A percentile compares a stretch with the other conserved stretches of the same genome.
Conservation (phyloP, 2,113 vertebrate genomes). For the Erpornis zantholeuca region DNA sequence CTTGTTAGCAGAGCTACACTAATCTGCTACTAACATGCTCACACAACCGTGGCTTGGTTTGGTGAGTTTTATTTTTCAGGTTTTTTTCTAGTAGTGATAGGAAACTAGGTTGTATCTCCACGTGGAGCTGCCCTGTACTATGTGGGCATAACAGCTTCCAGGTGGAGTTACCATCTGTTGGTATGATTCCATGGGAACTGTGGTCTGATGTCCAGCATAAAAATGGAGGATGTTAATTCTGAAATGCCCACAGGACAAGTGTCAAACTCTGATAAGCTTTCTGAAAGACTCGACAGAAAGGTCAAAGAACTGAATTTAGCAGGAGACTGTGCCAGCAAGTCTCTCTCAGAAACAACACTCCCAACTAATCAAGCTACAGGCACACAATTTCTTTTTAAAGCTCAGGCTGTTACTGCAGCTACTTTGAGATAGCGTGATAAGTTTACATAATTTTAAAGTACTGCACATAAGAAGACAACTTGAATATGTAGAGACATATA, state of each 20-base stretch:
- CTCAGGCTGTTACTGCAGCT: neutral
- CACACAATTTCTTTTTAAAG: neutral
- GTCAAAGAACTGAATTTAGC: neutral
- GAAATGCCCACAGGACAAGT: neutral
- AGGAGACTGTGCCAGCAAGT: neutral
- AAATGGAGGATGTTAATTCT: neutral
- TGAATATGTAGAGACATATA: neutral
- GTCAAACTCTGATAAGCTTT: neutral
- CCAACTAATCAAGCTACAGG: neutral
- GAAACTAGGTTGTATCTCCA: neutral
- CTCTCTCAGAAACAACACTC: neutral
- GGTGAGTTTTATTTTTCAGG: accelerated
- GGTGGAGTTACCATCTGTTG: neutral
- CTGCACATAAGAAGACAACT: neutral
- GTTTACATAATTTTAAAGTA: neutral
- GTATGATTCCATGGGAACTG: neutral
- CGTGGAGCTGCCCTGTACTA: neutral
- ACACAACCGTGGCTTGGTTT: neutral
- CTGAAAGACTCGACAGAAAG: neutral
- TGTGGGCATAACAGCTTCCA: neutral
- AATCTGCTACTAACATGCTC: neutral
- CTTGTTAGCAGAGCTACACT: neutral
- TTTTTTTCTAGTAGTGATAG: neutral
- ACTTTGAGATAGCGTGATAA: neutral
- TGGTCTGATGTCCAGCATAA: neutral